Percentiles rank a stretch among this genome's conserved stretches.
These are phyloP conservation scores for Papilio dardanus DNA, from an alignment of 1,140 invertebrate genomes.

Conservation along the genomic window DNA sequence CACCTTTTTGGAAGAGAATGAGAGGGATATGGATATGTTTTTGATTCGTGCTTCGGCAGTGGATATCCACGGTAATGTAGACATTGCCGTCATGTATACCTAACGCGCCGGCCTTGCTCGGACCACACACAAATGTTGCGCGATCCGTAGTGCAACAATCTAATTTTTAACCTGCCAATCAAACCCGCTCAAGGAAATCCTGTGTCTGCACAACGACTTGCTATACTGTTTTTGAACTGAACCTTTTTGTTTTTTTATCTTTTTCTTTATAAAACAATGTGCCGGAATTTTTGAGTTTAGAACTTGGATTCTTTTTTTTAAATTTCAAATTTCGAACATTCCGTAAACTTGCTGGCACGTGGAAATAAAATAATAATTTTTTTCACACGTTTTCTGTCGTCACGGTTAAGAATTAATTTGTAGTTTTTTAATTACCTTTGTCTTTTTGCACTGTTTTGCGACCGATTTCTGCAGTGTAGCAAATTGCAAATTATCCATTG, in stretches of 20 bases:
- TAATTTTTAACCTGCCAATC: slow-evolving; percentile 40
- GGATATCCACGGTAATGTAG: not conserved
- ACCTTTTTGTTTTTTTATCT: slow-evolving; percentile 13
- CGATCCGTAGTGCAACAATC: slow-evolving; percentile 40
- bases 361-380: not conserved
- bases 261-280: not conserved
- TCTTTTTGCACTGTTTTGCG: not conserved
- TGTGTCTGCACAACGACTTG: slow-evolving; percentile 11
- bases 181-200: slow-evolving; percentile 37
- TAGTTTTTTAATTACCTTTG: not conserved
- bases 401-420: not conserved
- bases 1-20: not conserved
- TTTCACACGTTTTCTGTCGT: not conserved
- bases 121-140: slow-evolving; percentile 54
- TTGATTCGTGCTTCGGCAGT: no score
- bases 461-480: not conserved
- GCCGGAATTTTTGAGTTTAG: not conserved
- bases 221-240: not conserved
- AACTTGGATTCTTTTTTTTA: not conserved
- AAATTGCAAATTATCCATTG: slow-evolving; percentile 23
- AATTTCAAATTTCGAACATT: not conserved
- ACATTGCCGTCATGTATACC: slow-evolving; percentile 45
- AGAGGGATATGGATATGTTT: not conserved
- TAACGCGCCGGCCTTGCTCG: slow-evolving; percentile 53
- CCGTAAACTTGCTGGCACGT: not conserved